Base-by-base conservation (phyloP, 2,797 vertebrate species). In the Phataginus tetradactyla region DNA sequence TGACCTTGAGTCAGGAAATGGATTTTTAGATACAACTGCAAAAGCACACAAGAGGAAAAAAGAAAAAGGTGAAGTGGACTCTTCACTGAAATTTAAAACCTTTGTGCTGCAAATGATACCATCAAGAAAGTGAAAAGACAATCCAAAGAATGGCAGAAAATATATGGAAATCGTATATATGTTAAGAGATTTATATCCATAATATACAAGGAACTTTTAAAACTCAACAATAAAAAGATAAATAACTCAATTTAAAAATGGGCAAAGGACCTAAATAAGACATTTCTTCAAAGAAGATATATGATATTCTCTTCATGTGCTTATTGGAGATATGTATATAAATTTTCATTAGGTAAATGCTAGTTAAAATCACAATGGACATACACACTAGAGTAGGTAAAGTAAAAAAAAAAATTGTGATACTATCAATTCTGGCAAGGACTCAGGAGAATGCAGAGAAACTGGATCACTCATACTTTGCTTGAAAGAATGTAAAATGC, bases 221-320 rank as follows among this genome's bases (percentile, higher is more conserved):
- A 91, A 81, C 21, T 89, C 55, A 89, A 80, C 66, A 93, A 91
- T 77, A 77, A 95, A 92, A 81, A 87, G 42, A 71, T 78, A 66
- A 86, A 57, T 32, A 87, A 90, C 27, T 83, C 49, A 86, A 74
- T 74, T 90, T 79, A 9, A 39, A 96, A 95, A 72, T 49, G 53
- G 49, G 7, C 51, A 88, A 97, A 92, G 39, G 53, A 85, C 49
- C 42, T 68, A 63, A 93, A 57, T 0, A 81, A 81, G 34, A 53
- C 5, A 85, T 45, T 93, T 95, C 51, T 89, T 49, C 45, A 72
- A 90, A 91, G 37, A 77, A 53, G 25, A 29, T 6, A 75, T 51
- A 51, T 3, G 15, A 34, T 34, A 45, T 72, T 74, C 20, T 66
- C 29, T 84, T 68, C 23, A 68, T 83, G 6, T 89, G 66, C 5